phyloP scores from a whole-genome alignment of 2,113 vertebrate genomes.

The Pomatorhinus ruficollis region DNA sequence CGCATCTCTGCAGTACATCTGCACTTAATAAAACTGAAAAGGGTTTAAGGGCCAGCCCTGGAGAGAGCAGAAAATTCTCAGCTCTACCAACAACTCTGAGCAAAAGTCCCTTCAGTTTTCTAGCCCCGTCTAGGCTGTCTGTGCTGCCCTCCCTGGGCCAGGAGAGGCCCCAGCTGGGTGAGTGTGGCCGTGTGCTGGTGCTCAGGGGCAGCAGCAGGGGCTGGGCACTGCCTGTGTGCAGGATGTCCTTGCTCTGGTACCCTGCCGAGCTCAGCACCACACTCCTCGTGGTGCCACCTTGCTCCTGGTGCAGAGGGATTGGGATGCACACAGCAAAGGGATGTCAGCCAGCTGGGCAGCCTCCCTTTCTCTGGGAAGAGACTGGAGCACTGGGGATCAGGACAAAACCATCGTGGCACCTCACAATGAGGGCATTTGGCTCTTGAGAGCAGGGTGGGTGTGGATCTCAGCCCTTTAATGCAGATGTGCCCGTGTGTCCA shows the following conservation, averaged over 20 bases:
- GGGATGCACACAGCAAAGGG: not conserved
- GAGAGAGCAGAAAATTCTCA: constrained; percentile 2
- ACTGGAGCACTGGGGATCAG: not conserved
- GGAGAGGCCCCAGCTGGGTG: accelerated
- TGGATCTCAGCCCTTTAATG: not conserved
- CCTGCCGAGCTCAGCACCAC: accelerated
- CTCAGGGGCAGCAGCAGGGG: not conserved
- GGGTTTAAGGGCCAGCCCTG: constrained; percentile 18
- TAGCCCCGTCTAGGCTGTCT: not conserved
- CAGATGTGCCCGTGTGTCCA: not conserved
- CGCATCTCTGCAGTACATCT: not conserved
- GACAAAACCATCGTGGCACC: not conserved
- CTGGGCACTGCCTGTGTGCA: not conserved
- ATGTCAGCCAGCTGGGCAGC: not conserved
- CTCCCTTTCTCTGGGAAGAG: not conserved
- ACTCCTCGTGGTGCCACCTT: accelerated
- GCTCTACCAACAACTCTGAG: not conserved
- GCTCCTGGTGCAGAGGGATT: not conserved
- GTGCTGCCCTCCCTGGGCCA: not conserved
- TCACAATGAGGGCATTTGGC: not conserved
- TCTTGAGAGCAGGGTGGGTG: not conserved
- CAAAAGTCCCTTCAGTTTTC: not conserved
- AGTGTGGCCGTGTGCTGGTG: accelerated
- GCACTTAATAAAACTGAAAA: constrained; percentile 50
- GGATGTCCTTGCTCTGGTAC: accelerated